Conservation (phyloP, 2,113 vertebrate genomes). For the Tetrao urogallus region DNA sequence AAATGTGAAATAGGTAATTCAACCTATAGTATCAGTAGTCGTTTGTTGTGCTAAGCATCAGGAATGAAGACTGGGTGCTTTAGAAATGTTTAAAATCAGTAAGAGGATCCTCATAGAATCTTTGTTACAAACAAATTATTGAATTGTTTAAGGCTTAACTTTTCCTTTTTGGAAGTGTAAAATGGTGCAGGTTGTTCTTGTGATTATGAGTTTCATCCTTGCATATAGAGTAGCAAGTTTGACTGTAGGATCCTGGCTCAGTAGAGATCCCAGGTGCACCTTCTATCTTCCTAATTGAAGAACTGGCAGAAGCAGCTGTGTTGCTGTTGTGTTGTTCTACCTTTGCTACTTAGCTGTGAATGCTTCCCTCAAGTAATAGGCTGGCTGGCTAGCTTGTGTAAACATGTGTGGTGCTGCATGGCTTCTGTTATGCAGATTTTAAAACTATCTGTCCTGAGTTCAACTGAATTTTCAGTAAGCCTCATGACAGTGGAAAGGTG, state of each 20-base stretch:
- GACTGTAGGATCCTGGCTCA: background rate
- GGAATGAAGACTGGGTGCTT: background rate
- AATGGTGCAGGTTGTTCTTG: background rate
- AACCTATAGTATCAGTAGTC: background rate
- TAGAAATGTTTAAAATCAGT: background rate
- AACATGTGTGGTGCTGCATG: background rate
- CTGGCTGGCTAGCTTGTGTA: background rate
- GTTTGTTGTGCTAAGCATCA: background rate
- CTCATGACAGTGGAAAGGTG: background rate
- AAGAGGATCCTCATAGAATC: background rate
- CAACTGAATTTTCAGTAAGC: background rate
- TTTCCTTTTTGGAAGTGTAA: background rate
- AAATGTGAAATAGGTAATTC: background rate
- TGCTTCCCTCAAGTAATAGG: background rate
- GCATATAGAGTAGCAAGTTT: accelerated
- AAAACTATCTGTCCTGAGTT: background rate
- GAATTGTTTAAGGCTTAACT: background rate
- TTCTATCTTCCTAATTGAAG: background rate
- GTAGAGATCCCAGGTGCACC: background rate
- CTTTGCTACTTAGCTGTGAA: background rate
- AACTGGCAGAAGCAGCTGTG: background rate
- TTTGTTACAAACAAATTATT: background rate
- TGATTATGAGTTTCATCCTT: background rate
- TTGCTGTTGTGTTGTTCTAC: background rate
- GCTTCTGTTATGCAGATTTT: background rate